Conservation (phyloP, 2,888 invertebrate species). For the Rhogogaster chlorosoma region DNA sequence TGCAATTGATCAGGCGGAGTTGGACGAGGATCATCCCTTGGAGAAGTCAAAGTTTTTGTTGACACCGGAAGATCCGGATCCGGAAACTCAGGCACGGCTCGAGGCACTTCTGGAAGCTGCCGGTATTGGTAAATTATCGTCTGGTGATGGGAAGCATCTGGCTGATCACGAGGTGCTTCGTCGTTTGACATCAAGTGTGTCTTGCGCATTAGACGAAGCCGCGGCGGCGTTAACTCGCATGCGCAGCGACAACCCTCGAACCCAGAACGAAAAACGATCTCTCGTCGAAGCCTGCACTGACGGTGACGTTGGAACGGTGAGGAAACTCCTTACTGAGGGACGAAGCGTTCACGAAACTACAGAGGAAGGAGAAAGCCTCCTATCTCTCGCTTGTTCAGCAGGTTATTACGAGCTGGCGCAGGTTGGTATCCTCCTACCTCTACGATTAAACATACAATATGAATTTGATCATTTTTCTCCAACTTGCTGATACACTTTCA, state of each 20-base stretch:
- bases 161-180: conserved; percentile 94
- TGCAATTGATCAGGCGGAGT: conserved; percentile 84
- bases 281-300: conserved; percentile 96
- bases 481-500: background rate
- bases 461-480: background rate
- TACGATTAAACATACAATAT: background rate
- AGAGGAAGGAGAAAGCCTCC: conserved; percentile 97
- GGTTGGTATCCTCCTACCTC: conserved; percentile 79
- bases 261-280: conserved; percentile 84
- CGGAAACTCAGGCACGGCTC: conserved; percentile 93
- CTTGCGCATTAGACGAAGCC: conserved; percentile 97
- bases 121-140: conserved; percentile 90
- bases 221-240: conserved; percentile 97
- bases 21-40: conserved; percentile 83
- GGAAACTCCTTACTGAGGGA: conserved; percentile 95
- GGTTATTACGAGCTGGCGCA: conserved; percentile 98
- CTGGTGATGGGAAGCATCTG: conserved; percentile 90
- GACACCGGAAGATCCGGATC: conserved; percentile 83
- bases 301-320: conserved; percentile 96
- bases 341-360: conserved; percentile 97
- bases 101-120: conserved; percentile 97
- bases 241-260: conserved; percentile 93
- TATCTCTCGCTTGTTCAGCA: conserved; percentile 97
- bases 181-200: conserved; percentile 92
- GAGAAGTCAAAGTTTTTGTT: conserved; percentile 84